Evolutionary conservation across 2,113 vertebrate species (phyloP).

Genomic region (Pheucticus melanocephalus): DNA sequence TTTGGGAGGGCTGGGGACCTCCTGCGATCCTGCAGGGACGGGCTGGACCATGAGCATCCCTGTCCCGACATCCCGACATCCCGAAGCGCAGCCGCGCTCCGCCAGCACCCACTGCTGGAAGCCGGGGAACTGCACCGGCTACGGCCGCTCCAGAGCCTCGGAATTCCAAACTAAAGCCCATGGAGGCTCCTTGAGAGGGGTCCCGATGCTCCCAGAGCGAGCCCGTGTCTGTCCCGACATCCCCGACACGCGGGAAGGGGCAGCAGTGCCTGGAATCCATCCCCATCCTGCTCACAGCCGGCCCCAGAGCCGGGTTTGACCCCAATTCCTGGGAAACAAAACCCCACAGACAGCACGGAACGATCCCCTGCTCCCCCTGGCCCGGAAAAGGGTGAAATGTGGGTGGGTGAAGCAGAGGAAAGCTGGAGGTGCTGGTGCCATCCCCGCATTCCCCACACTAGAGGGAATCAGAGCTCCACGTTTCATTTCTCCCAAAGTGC

Average conservation of each 20-base stretch:
- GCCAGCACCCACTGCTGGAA: slow-evolving; percentile 38
- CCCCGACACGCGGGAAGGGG: neutral
- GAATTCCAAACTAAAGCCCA: rapidly evolving
- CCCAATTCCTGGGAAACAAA: neutral
- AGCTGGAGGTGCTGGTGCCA: neutral
- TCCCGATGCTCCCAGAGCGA: rapidly evolving
- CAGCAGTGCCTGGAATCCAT: rapidly evolving
- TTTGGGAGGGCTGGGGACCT: neutral
- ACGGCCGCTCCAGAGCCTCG: neutral
- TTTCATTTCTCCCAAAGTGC: neutral
- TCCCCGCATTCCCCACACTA: slow-evolving; percentile 20
- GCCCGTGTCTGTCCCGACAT: neutral
- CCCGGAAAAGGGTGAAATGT: rapidly evolving
- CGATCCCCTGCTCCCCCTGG: rapidly evolving
- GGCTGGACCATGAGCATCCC: neutral
- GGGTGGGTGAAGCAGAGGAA: rapidly evolving
- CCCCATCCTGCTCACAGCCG: rapidly evolving
- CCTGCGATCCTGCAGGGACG: neutral
- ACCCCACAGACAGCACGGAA: rapidly evolving
- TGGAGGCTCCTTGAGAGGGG: rapidly evolving
- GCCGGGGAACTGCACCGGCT: neutral
- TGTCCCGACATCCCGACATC: neutral
- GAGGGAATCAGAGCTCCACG: slow-evolving; percentile 63
- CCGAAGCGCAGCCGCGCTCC: neutral
- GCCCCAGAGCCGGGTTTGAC: neutral